Evolutionary conservation across 2,113 vertebrate genomes (phyloP).

Genomic region (Equus quagga): DNA sequence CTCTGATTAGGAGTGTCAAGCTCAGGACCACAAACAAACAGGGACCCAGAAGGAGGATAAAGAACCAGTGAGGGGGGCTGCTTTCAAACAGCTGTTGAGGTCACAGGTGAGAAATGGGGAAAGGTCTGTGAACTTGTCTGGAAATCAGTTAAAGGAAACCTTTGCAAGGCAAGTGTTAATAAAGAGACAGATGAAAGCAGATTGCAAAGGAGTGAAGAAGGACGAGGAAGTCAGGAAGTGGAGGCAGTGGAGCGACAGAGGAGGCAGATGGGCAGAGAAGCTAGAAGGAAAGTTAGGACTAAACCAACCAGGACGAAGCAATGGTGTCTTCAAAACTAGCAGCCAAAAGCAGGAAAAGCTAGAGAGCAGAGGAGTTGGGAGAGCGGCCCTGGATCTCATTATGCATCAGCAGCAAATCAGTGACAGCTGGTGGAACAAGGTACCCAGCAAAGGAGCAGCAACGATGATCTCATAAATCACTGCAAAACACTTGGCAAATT

Average conservation of each 20-base stretch:
- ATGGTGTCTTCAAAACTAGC: neutral
- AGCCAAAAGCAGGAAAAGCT: neutral
- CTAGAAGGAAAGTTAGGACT: neutral
- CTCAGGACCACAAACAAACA: too few species aligned
- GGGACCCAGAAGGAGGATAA: too few species aligned
- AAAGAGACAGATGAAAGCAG: neutral
- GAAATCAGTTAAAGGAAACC: neutral
- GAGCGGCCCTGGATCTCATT: neutral
- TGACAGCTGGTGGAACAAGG: too few species aligned
- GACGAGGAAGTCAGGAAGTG: neutral
- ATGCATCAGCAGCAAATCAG: fast-evolving
- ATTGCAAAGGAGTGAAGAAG: neutral
- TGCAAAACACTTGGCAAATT: neutral
- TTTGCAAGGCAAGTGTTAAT: neutral
- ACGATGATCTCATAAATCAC: neutral
- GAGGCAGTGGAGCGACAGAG: fast-evolving
- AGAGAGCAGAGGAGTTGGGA: fast-evolving
- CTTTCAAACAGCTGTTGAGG: neutral
- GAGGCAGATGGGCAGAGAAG: neutral
- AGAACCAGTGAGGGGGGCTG: fast-evolving
- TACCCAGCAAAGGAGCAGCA: too few species aligned
- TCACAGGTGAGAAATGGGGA: neutral
- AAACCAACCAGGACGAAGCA: neutral
- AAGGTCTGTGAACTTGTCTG: neutral
- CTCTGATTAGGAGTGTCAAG: neutral